Evolutionary conservation across 2,113 vertebrate species (phyloP), one percentile per base, ranked within the genome.

Genomic region (Australoheros scitulus): DNA sequence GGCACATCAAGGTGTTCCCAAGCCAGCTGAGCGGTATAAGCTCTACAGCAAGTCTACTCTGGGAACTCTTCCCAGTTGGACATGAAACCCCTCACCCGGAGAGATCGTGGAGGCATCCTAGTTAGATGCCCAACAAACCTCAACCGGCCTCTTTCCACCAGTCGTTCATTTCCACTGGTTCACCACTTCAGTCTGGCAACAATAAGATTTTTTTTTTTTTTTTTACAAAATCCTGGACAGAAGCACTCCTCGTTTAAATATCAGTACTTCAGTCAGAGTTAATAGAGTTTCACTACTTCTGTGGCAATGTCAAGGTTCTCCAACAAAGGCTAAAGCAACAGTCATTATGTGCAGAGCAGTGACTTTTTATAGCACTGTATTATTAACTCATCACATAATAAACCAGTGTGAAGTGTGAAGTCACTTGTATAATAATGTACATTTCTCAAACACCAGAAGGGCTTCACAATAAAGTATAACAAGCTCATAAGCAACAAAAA

Each of bases 281-380:
- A 52, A 24, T 17, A 11, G 6, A n/a, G 3, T 55, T 74, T 34
- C 26, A 34, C 26, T 41, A 61, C n/a, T 82, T 82, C 24, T 1
- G 34, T 74, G 20, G 43, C 4, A 9, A 52, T 41, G 29, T 22
- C 29, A 6, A 18, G 3, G 24, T 76, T 63, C 56, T 64, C n/a
- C 5, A 64, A 14, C 55, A 32, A 61, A 59, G 64, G 14, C 65
- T 14, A 8, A 29, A 76, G n/a, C 77, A 50, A 76, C 74, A 76
- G 60, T 64, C 80, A 47, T 65, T 78, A 61, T 61, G 58, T 55
- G 47, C 18, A 41, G 13, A 7, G 9, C 29, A 11, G 20, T 34
- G n/a, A 65, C 58, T 91, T 76, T 88, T 88, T 83, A 85, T 83
- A 83, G 82, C 78, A 24, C 20, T n/a, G 3, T 77, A 75, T 88